Conservation (phyloP, 2,888 invertebrate genomes). For the Capitulum mitella region DNA sequence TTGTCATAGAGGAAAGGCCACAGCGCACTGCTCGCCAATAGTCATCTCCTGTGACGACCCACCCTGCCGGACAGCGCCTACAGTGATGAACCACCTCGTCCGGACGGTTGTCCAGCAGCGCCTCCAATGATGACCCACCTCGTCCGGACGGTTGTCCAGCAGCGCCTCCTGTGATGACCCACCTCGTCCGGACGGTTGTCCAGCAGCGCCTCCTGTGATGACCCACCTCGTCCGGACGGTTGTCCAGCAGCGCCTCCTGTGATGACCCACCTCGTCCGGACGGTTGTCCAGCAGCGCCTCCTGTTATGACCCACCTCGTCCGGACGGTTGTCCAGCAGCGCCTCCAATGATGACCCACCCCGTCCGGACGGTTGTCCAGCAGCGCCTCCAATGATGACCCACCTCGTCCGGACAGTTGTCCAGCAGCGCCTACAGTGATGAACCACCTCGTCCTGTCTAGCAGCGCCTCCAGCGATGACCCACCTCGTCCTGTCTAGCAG, state of each 20-base stretch:
- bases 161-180: not conserved
- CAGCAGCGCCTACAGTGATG: not conserved
- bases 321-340: not conserved
- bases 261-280: not conserved
- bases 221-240: not conserved
- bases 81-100: too few relatives aligned
- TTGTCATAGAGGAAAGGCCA: too few relatives aligned
- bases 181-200: too few relatives aligned
- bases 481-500: constrained; percentile 32
- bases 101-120: too few relatives aligned
- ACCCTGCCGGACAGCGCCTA: too few relatives aligned
- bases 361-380: constrained; percentile 22
- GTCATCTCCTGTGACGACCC: too few relatives aligned
- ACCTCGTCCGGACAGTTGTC: constrained; percentile 20
- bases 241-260: constrained; percentile 15
- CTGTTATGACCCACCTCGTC: constrained; percentile 29
- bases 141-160: too few relatives aligned
- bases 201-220: not conserved
- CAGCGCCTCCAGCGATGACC: not conserved
- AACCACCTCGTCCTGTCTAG: too few relatives aligned
- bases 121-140: too few relatives aligned
- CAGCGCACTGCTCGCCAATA: too few relatives aligned
- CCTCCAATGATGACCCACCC: not conserved
- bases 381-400: constrained; percentile 27
- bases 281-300: constrained; percentile 27